These are phyloP conservation scores for Rhingia campestris DNA, from an alignment of 2,888 invertebrate genomes.

Conservation along the genomic window DNA sequence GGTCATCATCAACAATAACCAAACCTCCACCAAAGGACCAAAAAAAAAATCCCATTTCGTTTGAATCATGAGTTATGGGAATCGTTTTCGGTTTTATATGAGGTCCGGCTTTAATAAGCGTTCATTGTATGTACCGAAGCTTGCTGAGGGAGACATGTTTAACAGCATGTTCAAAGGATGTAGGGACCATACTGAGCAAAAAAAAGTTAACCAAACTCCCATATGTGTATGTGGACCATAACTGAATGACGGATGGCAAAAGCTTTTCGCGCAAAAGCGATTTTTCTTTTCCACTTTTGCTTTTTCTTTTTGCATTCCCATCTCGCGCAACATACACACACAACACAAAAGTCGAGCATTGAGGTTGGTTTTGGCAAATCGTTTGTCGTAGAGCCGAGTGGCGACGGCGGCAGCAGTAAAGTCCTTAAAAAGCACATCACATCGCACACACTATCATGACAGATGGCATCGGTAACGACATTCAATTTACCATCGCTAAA, in stretches of 20 bases:
- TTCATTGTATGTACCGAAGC: constrained; percentile 27
- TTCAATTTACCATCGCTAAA: constrained; percentile 73
- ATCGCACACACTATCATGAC: constrained; percentile 71
- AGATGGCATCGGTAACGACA: constrained; percentile 74
- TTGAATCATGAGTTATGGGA: constrained; percentile 53
- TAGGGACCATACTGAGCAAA: constrained; percentile 2
- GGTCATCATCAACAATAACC: not conserved
- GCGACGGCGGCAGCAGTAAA: constrained; percentile 5
- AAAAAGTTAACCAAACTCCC: not conserved
- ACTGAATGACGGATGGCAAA: constrained; percentile 64
- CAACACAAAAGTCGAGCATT: constrained; percentile 46
- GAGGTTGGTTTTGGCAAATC: constrained; percentile 47
- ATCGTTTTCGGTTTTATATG: constrained; percentile 53
- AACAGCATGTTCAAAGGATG: constrained; percentile 52
- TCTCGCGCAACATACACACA: not conserved
- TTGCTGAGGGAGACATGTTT: constrained; percentile 14
- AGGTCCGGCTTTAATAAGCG: constrained; percentile 48
- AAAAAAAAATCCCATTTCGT: not conserved
- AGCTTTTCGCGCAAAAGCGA: constrained; percentile 71
- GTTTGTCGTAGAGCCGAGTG: constrained; percentile 27
- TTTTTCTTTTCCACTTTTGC: constrained; percentile 36
- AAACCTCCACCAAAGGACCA: not conserved
- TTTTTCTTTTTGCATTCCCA: not conserved
- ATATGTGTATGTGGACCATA: constrained; percentile 60
- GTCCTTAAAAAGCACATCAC: constrained; percentile 72